Percentiles rank a stretch among this genome's conserved stretches.
These are phyloP conservation scores for Nasonia oneida DNA, from an alignment of 2,888 invertebrate species.

Conservation along the genomic window DNA sequence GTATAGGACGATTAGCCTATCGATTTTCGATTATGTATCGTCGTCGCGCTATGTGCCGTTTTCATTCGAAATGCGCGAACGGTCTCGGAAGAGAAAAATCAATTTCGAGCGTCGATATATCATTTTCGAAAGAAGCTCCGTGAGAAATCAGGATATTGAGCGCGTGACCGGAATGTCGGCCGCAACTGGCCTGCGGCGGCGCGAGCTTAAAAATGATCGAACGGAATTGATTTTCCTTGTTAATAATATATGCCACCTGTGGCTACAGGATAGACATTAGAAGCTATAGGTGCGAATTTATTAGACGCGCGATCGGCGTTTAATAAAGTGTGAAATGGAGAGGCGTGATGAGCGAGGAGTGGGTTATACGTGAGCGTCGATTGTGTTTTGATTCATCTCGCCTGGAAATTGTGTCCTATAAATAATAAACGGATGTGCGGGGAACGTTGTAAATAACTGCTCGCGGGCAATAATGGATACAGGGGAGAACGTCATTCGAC, in stretches of 20 bases:
- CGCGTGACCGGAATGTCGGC: constrained; percentile 20
- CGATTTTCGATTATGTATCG: neutral
- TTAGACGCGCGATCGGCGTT: neutral
- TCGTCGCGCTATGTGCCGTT: neutral
- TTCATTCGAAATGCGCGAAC: neutral
- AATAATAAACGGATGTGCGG: neutral
- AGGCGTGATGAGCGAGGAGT: neutral
- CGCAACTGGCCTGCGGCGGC: neutral
- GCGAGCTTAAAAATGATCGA: constrained; percentile 22
- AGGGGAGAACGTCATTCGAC: no score
- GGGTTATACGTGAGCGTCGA: neutral
- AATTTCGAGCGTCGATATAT: constrained; percentile 2
- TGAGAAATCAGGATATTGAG: constrained; percentile 29
- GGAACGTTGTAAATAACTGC: neutral
- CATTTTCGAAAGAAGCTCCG: constrained; percentile 7
- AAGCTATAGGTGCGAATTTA: neutral
- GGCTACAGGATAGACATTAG: neutral
- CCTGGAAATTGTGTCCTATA: neutral
- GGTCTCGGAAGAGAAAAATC: neutral
- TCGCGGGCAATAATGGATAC: neutral
- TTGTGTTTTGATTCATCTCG: neutral
- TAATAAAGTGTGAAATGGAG: neutral
- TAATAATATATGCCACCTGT: constrained; percentile 16
- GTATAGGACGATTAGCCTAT: neutral
- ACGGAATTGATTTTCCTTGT: neutral